Percentiles rank a stretch among this genome's conserved stretches.
These are phyloP conservation scores for Drosophila hamatofila DNA, from an alignment of 2,888 invertebrate species.

Conservation along the genomic window DNA sequence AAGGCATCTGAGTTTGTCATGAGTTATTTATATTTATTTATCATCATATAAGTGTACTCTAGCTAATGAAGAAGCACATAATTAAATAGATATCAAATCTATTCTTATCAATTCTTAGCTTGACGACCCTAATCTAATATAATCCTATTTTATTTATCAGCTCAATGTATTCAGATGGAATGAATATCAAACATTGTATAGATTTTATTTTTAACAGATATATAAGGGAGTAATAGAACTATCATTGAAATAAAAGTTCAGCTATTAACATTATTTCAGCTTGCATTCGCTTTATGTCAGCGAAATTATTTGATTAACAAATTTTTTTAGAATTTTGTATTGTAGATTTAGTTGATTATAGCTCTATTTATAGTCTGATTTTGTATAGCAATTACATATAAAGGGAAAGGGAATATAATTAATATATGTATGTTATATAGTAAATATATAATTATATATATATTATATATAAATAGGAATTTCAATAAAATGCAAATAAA, in stretches of 20 bases:
- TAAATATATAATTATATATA: no score
- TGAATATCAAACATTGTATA: neutral
- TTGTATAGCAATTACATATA: no score
- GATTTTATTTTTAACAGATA: neutral
- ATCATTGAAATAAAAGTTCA: neutral
- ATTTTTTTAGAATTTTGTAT: no score
- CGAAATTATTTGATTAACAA: no score
- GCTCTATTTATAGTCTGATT: no score
- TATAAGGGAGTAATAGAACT: neutral
- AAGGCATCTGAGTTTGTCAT: conserved; percentile 11
- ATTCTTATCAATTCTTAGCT: neutral
- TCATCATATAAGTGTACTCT: no score
- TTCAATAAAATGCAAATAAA: neutral
- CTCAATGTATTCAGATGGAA: neutral
- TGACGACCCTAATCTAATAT: neutral
- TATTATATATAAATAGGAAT: no score
- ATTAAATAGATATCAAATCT: neutral
- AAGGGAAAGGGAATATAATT: no score
- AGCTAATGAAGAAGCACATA: neutral
- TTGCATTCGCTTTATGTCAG: neutral
- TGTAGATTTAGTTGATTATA: no score
- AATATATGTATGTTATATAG: no score
- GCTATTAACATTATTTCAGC: neutral
- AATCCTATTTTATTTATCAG: neutral
- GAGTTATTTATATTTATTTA: neutral